phyloP scores from a whole-genome alignment of 2,113 vertebrate genomes.

The Pterocles burchelli region DNA sequence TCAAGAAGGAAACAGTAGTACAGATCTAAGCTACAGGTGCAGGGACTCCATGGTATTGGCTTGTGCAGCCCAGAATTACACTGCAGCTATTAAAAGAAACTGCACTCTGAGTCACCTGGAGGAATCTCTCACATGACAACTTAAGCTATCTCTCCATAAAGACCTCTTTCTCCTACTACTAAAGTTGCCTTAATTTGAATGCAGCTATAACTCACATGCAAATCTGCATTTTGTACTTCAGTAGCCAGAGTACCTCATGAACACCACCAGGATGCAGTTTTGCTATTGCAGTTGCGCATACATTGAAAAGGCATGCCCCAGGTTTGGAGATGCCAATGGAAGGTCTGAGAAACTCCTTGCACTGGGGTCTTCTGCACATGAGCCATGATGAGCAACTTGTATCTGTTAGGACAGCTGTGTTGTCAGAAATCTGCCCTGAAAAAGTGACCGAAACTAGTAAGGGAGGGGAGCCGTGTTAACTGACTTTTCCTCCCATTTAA shows the following conservation, averaged over 20 bases:
- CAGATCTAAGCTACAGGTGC: background rate
- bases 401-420: background rate
- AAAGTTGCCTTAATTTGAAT: background rate
- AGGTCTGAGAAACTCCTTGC: background rate
- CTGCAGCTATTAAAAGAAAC: background rate
- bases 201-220: background rate
- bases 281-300: background rate
- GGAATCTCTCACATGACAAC: background rate
- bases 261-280: background rate
- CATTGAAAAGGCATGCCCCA: background rate
- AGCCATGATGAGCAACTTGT: background rate
- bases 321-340: background rate
- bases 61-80: background rate
- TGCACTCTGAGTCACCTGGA: background rate
- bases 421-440: background rate
- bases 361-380: background rate
- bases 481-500: background rate
- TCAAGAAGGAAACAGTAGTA: background rate
- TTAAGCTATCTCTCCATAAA: background rate
- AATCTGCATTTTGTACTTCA: background rate
- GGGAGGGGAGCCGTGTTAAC: background rate
- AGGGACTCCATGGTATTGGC: background rate
- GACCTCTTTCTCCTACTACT: background rate
- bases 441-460: background rate
- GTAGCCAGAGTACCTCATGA: background rate